Conservation (phyloP, 2,888 invertebrate species). For the Parnassius mnemosyne region DNA sequence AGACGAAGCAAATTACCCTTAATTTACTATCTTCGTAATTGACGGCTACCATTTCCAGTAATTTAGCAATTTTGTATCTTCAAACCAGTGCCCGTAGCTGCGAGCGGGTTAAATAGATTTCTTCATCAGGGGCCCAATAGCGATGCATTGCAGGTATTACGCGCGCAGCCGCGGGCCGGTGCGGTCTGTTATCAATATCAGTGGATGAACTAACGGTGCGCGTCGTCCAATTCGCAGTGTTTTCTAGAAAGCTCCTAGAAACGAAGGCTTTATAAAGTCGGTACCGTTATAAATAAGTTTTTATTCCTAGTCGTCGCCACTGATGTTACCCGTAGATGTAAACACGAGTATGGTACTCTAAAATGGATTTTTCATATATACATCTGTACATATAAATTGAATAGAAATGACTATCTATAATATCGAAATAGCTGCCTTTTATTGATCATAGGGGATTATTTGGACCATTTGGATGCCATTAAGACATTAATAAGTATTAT, state of each 20-base stretch:
- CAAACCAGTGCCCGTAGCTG: constrained; percentile 13
- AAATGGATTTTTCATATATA: neutral
- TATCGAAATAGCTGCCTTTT: too few relatives aligned
- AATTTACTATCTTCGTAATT: constrained; percentile 25
- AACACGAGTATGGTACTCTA: neutral
- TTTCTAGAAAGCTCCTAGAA: constrained; percentile 14
- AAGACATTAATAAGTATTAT: too few relatives aligned
- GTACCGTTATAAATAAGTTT: constrained; percentile 18
- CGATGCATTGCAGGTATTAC: constrained; percentile 18
- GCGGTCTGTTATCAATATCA: constrained; percentile 26
- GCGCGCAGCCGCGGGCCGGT: constrained; percentile 11
- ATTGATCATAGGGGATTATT: too few relatives aligned
- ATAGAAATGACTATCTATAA: too few relatives aligned
- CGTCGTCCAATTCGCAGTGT: constrained; percentile 1
- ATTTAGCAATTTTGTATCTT: constrained; percentile 26
- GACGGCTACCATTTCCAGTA: constrained; percentile 23
- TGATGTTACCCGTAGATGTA: neutral
- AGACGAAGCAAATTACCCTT: constrained; percentile 19
- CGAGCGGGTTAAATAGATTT: constrained; percentile 22
- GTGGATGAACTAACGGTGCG: constrained; percentile 24
- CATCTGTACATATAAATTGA: too few relatives aligned
- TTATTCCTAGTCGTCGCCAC: constrained; percentile 12
- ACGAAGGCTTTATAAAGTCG: constrained; percentile 4
- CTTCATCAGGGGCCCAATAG: constrained; percentile 18
- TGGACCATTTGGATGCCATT: too few relatives aligned